A percentile compares a stretch with the other conserved stretches of the same genome.
phyloP scores from a whole-genome alignment of 2,797 vertebrate species.

The Allobates femoralis region DNA sequence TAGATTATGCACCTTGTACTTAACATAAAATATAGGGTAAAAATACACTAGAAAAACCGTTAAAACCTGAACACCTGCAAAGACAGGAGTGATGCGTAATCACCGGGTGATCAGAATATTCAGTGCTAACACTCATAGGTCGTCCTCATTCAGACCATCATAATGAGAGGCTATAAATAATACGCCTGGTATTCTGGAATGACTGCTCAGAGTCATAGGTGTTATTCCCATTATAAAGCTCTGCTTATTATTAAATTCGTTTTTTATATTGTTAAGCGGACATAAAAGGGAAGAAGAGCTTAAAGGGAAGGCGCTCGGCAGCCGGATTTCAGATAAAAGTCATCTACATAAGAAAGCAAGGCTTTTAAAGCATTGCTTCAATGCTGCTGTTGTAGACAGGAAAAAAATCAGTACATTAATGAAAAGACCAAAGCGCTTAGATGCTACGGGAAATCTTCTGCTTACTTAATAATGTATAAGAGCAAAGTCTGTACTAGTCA shows the following conservation, averaged over 20 bases:
- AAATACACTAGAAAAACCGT: slow-evolving; percentile 5
- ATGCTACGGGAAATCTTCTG: slow-evolving; percentile 41
- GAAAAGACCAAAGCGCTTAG: slow-evolving; percentile 4
- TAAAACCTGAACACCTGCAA: slow-evolving; percentile 33
- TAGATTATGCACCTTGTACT: slow-evolving; percentile 71
- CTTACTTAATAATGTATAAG: slow-evolving; percentile 45
- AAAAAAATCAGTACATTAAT: slow-evolving; percentile 43
- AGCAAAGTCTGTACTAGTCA: slow-evolving; percentile 6
- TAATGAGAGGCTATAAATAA: slow-evolving; percentile 37
- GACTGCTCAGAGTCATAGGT: slow-evolving; percentile 2
- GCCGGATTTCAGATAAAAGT: slow-evolving; percentile 50
- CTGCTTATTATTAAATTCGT: slow-evolving; percentile 48
- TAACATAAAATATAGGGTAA: slow-evolving; percentile 40
- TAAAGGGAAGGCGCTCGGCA: slow-evolving; percentile 35
- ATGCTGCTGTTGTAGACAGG: slow-evolving; percentile 34
- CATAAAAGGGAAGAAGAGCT: slow-evolving; percentile 39
- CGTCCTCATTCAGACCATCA: background rate
- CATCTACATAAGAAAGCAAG: slow-evolving; percentile 54
- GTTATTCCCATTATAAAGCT: slow-evolving; percentile 34
- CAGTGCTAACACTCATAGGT: background rate
- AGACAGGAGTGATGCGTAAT: background rate
- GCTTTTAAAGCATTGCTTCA: slow-evolving; percentile 46
- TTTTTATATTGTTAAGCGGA: slow-evolving; percentile 39
- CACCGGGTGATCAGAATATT: background rate
- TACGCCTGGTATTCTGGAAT: background rate